Percentiles rank a stretch among this genome's conserved stretches.
phyloP scores from a whole-genome alignment of 2,113 vertebrate species.

The Chrysochloris asiatica region DNA sequence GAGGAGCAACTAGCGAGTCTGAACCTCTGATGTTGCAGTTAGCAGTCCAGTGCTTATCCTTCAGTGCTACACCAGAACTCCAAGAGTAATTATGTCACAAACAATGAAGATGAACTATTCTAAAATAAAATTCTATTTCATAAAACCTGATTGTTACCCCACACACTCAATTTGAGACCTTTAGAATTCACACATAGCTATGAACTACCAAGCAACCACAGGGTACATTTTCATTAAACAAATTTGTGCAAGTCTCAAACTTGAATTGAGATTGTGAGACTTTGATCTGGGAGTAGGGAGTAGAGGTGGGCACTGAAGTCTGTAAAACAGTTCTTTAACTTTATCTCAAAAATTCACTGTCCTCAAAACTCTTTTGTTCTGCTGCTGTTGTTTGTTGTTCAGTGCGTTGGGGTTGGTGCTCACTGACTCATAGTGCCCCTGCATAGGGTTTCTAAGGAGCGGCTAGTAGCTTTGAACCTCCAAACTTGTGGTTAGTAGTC shows the following conservation, averaged over 20 bases:
- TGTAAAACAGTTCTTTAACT: background rate
- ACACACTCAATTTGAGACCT: background rate
- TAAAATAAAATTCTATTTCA: slow-evolving; percentile 20
- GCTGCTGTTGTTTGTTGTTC: too few relatives aligned
- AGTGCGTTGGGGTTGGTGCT: too few relatives aligned
- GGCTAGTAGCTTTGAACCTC: too few relatives aligned
- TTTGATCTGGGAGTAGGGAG: rapidly evolving
- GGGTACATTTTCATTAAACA: background rate
- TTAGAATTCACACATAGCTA: background rate
- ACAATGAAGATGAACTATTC: background rate
- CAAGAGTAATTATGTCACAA: background rate
- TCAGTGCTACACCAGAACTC: too few relatives aligned
- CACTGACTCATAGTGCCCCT: too few relatives aligned
- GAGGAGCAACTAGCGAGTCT: too few relatives aligned
- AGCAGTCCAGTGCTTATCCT: too few relatives aligned
- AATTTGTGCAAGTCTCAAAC: background rate
- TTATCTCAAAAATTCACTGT: background rate
- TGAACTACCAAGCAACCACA: background rate
- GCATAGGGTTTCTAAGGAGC: too few relatives aligned
- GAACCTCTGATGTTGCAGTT: too few relatives aligned
- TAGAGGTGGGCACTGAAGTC: background rate
- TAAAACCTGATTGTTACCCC: background rate
- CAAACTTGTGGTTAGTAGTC: too few relatives aligned
- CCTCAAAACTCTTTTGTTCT: background rate
- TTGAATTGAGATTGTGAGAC: background rate